Base-by-base conservation (phyloP, 30 jellyfish, hydroid and myxozoan species). In the Clytia hemisphaerica region DNA sequence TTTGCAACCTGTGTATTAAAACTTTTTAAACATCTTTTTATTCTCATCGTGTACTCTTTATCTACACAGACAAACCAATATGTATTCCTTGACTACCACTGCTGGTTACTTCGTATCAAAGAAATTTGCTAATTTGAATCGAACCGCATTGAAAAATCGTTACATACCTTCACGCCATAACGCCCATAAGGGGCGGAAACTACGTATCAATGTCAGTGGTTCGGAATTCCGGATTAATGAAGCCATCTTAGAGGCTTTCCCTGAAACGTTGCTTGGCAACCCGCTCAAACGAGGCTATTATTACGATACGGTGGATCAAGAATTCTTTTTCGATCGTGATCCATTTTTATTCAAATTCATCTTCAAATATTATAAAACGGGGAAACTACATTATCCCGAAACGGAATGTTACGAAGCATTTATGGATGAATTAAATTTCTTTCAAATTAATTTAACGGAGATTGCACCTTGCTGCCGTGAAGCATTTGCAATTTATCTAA, bases 251-350 rank as follows among this genome's bases (percentile, higher is more conserved):
- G 76, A 89, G 65, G 93, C 61, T 51, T 82, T 63, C 63, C 98
- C 98, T n/a, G 91, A 77, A 12, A 89, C 98, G 32, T 73, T 89
- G 42, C 79, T 89, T 36, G 98, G 98, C 33, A 75, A 95, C 62
- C 48, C 64, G 3, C 93, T 75, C 15, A 49, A 84, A 30, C 83
- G 72, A 36, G n/a, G n/a, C n/a, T 70, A 36, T 25, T 89, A 48
- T 58, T 89, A 62, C 70, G 98, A 89, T 45, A 64, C 61, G 44
- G 55, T 50, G 18, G 88, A 83, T 40, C 68, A 81, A 19, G 98
- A 89, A 34, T 89, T 75, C 68, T 89, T 89, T 81, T 89, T 89
- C 60, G 98, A 89, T 59, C 83, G 98, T 45, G 98, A 89, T 62
- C 98, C 98, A 15, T 77, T 67, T 55, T 80, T 89, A 34, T 89